phyloP scores from a whole-genome alignment of 2,797 vertebrate genomes.

The Chelidonichthys spinosus region DNA sequence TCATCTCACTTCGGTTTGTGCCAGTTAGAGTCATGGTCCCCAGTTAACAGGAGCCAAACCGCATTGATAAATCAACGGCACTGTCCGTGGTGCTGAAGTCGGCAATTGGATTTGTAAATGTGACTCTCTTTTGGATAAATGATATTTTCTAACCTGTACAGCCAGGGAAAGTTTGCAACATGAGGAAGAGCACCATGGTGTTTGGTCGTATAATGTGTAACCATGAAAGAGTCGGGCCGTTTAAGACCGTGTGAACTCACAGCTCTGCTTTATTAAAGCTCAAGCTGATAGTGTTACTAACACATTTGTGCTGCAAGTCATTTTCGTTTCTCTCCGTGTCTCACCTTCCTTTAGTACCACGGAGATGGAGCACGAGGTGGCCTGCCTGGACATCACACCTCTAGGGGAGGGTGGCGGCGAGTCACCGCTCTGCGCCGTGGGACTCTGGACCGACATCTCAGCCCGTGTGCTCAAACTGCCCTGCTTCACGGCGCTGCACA shows the following conservation, averaged over 20 bases:
- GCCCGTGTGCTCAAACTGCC: constrained; percentile 95
- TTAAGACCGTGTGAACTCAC: constrained; percentile 8
- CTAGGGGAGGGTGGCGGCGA: constrained; percentile 89
- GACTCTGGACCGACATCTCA: constrained; percentile 98
- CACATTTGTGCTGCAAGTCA: constrained; percentile 4
- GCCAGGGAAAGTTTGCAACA: no score
- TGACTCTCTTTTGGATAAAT: background rate
- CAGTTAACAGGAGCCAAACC: no score
- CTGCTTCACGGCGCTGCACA: constrained; percentile 94
- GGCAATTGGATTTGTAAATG: background rate
- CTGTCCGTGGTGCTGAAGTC: no score
- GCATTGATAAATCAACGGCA: no score
- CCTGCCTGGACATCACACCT: constrained; percentile 98
- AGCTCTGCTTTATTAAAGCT: background rate
- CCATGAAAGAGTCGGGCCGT: background rate
- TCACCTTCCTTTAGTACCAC: constrained; percentile 84
- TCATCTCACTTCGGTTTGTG: no score
- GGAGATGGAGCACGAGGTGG: constrained; percentile 99
- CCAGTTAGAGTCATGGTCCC: no score
- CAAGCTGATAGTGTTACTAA: background rate
- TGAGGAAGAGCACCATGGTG: background rate
- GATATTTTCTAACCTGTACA: background rate
- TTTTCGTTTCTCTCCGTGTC: background rate
- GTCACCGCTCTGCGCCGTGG: constrained; percentile 96
- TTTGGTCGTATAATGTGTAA: background rate